Percentiles rank a stretch among this genome's conserved stretches.
These are phyloP conservation scores for Philaethria dido DNA, from an alignment of 2,888 invertebrate species.

Conservation along the genomic window DNA sequence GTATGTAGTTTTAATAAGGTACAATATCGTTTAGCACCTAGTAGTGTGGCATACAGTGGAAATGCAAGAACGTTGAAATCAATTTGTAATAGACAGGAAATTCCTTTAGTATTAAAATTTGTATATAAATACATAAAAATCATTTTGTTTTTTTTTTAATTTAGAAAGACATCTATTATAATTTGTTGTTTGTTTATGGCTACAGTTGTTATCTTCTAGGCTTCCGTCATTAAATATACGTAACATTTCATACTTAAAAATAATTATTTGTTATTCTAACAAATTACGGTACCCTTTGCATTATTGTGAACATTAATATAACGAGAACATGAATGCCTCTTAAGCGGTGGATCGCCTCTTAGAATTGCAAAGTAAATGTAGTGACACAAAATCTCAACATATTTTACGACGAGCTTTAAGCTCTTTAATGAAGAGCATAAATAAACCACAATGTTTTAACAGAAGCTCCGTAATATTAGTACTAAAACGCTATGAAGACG, in stretches of 20 bases:
- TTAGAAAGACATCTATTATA: background rate
- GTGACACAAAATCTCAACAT: slow-evolving; percentile 31
- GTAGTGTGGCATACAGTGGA: too few relatives aligned
- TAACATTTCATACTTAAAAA: slow-evolving; percentile 1
- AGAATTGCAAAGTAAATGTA: slow-evolving; percentile 35
- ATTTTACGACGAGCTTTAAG: slow-evolving; percentile 23
- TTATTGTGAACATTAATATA: slow-evolving; percentile 12
- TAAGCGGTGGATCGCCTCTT: slow-evolving; percentile 30
- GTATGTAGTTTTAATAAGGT: too few relatives aligned
- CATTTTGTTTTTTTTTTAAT: too few relatives aligned
- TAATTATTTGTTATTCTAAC: slow-evolving; percentile 14
- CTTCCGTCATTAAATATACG: background rate
- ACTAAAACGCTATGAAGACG: slow-evolving; percentile 5
- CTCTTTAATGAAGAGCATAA: slow-evolving; percentile 32
- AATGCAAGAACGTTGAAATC: too few relatives aligned
- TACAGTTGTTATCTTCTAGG: background rate
- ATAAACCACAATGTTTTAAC: slow-evolving; percentile 28
- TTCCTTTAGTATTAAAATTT: too few relatives aligned
- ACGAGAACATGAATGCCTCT: slow-evolving; percentile 12
- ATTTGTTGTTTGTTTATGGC: background rate
- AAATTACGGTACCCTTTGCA: background rate
- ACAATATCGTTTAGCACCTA: too few relatives aligned
- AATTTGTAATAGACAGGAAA: too few relatives aligned
- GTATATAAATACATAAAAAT: too few relatives aligned
- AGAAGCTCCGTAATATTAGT: slow-evolving; percentile 12